Evolutionary conservation across 2,113 vertebrate species (phyloP).

Genomic region (Terrapene triunguis): DNA sequence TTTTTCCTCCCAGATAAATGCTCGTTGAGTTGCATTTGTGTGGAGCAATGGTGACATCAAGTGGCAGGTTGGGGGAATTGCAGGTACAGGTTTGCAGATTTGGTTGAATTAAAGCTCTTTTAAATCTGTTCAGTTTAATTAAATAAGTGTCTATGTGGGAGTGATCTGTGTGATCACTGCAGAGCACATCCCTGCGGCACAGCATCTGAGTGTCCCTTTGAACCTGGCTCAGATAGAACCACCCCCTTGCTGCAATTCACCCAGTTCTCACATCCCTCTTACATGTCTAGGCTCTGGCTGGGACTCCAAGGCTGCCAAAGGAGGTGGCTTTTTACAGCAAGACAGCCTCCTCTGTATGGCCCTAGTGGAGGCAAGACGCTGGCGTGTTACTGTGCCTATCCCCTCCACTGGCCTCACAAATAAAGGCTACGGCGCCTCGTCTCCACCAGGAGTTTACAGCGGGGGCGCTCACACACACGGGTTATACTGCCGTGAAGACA

Average conservation of each 20-base stretch:
- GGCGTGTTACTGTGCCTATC: fast-evolving
- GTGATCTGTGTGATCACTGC: background rate
- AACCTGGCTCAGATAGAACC: background rate
- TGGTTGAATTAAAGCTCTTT: background rate
- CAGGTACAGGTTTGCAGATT: background rate
- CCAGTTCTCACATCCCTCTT: background rate
- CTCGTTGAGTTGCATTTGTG: fast-evolving
- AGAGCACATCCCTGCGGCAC: background rate
- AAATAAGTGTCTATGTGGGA: background rate
- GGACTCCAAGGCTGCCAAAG: background rate
- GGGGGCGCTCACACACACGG: background rate
- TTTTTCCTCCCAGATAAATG: background rate
- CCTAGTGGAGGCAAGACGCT: background rate
- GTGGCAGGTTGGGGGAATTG: fast-evolving
- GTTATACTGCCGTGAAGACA: background rate
- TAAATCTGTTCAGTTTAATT: background rate
- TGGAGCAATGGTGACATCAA: background rate
- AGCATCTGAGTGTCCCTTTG: background rate
- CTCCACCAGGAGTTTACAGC: background rate
- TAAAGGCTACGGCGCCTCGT: background rate
- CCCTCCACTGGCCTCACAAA: background rate
- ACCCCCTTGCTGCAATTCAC: background rate
- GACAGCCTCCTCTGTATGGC: background rate
- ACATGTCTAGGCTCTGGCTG: background rate
- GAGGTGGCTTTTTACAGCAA: background rate